Percentiles rank a stretch among this genome's conserved stretches.
Conservation (phyloP, 1,140 invertebrate genomes). For the Bombus impatiens region DNA sequence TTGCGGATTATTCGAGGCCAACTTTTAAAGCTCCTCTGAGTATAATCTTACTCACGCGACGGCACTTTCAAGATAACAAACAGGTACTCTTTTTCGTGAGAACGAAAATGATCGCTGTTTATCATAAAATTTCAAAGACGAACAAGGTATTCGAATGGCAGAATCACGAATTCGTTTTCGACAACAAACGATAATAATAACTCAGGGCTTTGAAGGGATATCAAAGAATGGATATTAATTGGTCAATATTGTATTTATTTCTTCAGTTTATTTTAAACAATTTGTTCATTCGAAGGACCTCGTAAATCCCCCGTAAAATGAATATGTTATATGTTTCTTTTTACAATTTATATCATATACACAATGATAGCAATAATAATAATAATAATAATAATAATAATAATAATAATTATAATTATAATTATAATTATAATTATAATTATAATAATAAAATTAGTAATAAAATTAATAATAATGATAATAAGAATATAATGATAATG, state of each 20-base stretch:
- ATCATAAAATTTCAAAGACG: too few species aligned
- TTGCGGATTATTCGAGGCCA: too few species aligned
- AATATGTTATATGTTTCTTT: slow-evolving; percentile 77
- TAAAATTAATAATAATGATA: slow-evolving; percentile 67
- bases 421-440: slow-evolving; percentile 58
- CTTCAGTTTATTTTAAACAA: slow-evolving; percentile 77
- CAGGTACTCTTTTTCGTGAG: too few species aligned
- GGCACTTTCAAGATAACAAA: too few species aligned
- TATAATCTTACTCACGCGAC: too few species aligned
- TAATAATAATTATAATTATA: slow-evolving; percentile 62
- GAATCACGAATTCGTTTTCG: too few species aligned
- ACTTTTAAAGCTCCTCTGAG: too few species aligned
- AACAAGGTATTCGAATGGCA: too few species aligned
- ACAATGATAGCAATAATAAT: slow-evolving; percentile 71
- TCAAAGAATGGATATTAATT: slow-evolving; percentile 52
- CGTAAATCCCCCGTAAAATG: slow-evolving; percentile 70
- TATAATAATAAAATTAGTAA: slow-evolving; percentile 62
- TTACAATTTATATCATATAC: slow-evolving; percentile 78
- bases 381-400: slow-evolving; percentile 67
- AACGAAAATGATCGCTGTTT: too few species aligned
- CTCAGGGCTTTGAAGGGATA: background rate
- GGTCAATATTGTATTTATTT: slow-evolving; percentile 77
- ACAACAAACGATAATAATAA: background rate
- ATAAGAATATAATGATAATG: slow-evolving; percentile 66
- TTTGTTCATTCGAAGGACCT: slow-evolving; percentile 72